Evolutionary conservation across 2,797 vertebrate genomes (phyloP).

Genomic region (Gambelia wislizenii): DNA sequence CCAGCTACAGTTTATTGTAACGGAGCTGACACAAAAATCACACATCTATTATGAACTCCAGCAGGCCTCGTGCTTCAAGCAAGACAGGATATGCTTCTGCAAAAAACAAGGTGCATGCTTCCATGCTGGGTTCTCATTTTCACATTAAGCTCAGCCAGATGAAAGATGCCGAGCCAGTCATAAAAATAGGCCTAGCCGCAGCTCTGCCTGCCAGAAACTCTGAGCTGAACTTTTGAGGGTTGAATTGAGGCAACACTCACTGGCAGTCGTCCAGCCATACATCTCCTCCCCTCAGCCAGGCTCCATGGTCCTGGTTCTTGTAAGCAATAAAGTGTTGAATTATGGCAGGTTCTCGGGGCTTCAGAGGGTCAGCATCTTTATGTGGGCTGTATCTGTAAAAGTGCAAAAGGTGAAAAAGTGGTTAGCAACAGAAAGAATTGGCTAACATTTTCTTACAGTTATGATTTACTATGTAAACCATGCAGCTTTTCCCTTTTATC

Average conservation of each 20-base stretch:
- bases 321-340: conserved; percentile 92
- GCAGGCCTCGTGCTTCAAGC: conserved; percentile 15
- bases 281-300: conserved; percentile 96
- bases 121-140: conserved; percentile 43
- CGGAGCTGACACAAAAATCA: conserved; percentile 2
- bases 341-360: conserved; percentile 93
- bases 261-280: conserved; percentile 96
- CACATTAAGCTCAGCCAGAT: conserved; percentile 8
- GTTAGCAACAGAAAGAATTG: background rate
- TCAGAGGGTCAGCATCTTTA: conserved; percentile 92
- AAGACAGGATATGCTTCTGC: conserved; percentile 39
- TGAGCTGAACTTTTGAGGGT: conserved; percentile 55
- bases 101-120: conserved; percentile 44
- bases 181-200: conserved; percentile 63
- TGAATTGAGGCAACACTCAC: conserved; percentile 84
- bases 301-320: conserved; percentile 97
- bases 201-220: conserved; percentile 60
- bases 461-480: too few species aligned
- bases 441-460: fast-evolving
- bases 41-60: background rate
- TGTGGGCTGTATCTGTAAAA: conserved; percentile 91
- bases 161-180: conserved; percentile 43
- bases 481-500: too few species aligned
- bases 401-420: background rate
- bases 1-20: conserved; percentile 13